Percentiles rank a stretch among this genome's conserved stretches.
These are phyloP conservation scores for Daboia siamensis DNA, from an alignment of 2,113 vertebrate species.

Conservation along the genomic window DNA sequence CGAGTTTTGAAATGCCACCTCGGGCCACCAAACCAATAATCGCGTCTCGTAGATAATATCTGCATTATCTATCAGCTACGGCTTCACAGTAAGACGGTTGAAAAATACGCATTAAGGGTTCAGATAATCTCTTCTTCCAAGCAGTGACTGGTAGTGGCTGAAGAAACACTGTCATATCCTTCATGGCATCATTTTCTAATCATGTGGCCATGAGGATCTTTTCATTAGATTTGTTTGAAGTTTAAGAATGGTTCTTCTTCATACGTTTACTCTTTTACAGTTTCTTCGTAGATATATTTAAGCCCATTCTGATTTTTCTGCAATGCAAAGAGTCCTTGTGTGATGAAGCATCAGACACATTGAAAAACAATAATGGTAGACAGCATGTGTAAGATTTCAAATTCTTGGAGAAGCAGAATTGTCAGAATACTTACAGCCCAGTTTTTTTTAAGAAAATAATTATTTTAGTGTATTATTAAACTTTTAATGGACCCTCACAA, in stretches of 20 bases:
- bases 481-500: background rate
- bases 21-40: background rate
- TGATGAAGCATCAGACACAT: background rate
- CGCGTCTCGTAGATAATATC: background rate
- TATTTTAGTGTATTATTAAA: background rate
- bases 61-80: background rate
- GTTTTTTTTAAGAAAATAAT: background rate
- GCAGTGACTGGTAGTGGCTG: background rate
- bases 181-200: background rate
- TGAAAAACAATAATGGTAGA: background rate
- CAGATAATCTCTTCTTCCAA: background rate
- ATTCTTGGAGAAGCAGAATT: background rate
- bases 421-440: background rate
- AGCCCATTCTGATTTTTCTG: background rate
- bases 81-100: background rate
- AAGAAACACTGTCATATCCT: background rate
- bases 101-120: background rate
- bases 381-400: background rate
- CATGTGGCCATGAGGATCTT: background rate
- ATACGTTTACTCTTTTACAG: background rate
- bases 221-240: accelerated
- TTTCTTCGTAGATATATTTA: background rate
- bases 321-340: background rate
- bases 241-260: background rate
- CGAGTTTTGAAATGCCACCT: background rate